These are phyloP conservation scores for Drosophila novamexicana DNA, from an alignment of 1,140 invertebrate species.

Conservation along the genomic window DNA sequence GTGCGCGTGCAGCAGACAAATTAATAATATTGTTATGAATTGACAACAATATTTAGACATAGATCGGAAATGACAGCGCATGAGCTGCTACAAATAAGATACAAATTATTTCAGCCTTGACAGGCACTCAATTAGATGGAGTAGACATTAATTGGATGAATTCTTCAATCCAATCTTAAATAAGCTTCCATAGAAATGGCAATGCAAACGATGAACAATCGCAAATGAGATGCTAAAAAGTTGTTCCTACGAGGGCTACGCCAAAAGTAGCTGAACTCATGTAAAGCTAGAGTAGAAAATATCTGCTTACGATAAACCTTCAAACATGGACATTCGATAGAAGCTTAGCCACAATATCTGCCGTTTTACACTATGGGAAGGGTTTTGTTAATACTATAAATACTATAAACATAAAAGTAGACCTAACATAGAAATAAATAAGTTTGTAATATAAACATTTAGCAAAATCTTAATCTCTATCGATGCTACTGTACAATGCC, in stretches of 20 bases:
- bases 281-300: background rate
- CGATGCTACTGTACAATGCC: too few relatives aligned
- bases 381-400: too few relatives aligned
- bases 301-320: too few relatives aligned
- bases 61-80: conserved; percentile 51
- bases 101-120: conserved; percentile 4
- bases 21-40: conserved; percentile 75
- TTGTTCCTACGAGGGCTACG: background rate
- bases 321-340: too few relatives aligned
- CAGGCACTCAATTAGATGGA: conserved; percentile 1
- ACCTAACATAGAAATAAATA: too few relatives aligned
- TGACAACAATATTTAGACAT: conserved; percentile 37
- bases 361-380: too few relatives aligned
- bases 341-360: too few relatives aligned
- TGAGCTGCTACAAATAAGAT: conserved; percentile 38
- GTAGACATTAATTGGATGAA: conserved; percentile 3
- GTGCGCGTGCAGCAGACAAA: background rate
- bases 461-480: too few relatives aligned
- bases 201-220: conserved; percentile 1
- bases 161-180: conserved; percentile 9
- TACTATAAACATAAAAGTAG: too few relatives aligned
- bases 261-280: background rate
- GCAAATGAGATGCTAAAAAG: background rate
- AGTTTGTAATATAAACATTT: too few relatives aligned
- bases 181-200: conserved; percentile 5